Base-by-base conservation (phyloP, 2,888 invertebrate species). In the Acanthoscelides obtectus region DNA sequence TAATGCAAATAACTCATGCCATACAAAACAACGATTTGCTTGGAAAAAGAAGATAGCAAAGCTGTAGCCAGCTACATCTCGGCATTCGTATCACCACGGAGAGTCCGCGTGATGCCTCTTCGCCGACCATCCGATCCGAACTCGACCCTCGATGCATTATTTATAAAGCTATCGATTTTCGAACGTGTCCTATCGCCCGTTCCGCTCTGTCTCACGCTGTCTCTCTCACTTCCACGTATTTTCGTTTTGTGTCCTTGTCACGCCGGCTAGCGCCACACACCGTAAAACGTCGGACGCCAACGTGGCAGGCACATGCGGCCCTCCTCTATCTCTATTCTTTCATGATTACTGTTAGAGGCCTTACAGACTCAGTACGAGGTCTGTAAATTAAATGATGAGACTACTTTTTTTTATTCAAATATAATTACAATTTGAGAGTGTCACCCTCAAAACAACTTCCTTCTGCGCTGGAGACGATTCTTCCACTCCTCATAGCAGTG, bases 141-240 rank as follows among this genome's bases (percentile, higher is more conserved):
- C 72, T 69, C 74, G 74, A 74, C 74, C 77, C 77, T 76, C 76
- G 75, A 78, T 81, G 79, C 80, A 81, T 81, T 81, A 81, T 81
- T 81, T 81, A 81, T 80, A 77, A 78, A 75, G 76, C 74, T 80
- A 81, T 81, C 80, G 81, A 81, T 81, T 81, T 80, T 80, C 77
- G 79, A 79, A 79, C 75, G 76, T 66, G 66, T 66, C 66, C 66
- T 66, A 20, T 66, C 21, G 22, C 66, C 22, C 21, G 22, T 20
- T 66, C 22, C 21, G 22, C 8, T 66, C 73, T 45, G 21, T 69
- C 21, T 64, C 71, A 45, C 20, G 6, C 68, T 67, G n/a, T 68
- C 22, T 67, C 70, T 66, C 66, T 66, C 66, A 8, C 66, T 66
- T 19, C 1, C 66, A 3, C 1, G 3, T 19, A 20, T 21, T 1